Evolutionary conservation across 2,797 vertebrate genomes (phyloP), one percentile per base, ranked within the genome.

Genomic region (Characodon lateralis): DNA sequence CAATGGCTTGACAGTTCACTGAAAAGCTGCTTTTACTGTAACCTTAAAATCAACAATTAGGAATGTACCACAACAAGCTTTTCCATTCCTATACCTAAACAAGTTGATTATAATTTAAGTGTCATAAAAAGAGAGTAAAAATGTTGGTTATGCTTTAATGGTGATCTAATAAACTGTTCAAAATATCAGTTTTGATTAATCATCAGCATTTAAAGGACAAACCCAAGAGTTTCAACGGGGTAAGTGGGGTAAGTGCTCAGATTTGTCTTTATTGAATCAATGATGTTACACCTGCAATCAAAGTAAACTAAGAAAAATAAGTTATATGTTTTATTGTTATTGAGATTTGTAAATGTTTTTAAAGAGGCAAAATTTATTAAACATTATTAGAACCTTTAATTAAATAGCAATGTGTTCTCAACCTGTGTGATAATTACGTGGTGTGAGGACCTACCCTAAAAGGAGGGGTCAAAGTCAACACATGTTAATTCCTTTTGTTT

Each of bases 1-100:
- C 80, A 86, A 81, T 79, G 72, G 79, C 58, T 78, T 48, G 8
- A 28, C 53, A 85, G 83, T 88, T 83, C 61, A 74, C 61, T 43
- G 73, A 35, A 85, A 89, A 88, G 70, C 76, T 81, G 76, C 35
- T 75, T 2, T 50, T 31, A 74, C 53, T 77, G 39, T 71, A 41
- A 74, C 73, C 31, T 39, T 26, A 68, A 82, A 20, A 84, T 72
- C 58, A 74, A 72, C 70, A 78, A 79, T 77, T 68, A 85, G 41
- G 41, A 53, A 77, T 39, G 18, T 5, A 22, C 13, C 8, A 66
- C 63, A 66, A 24, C 20, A 66, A 43, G 63, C 35, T 5, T 66
- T 66, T 66, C 39, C 18, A 22, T 39, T 65, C 9, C 35, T 24
- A 24, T 66, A 22, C 39, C 9, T 43, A n/a, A 41, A 41, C 0